These are phyloP conservation scores for Drosophila anomelani DNA, from an alignment of 2,888 invertebrate genomes.

Conservation along the genomic window DNA sequence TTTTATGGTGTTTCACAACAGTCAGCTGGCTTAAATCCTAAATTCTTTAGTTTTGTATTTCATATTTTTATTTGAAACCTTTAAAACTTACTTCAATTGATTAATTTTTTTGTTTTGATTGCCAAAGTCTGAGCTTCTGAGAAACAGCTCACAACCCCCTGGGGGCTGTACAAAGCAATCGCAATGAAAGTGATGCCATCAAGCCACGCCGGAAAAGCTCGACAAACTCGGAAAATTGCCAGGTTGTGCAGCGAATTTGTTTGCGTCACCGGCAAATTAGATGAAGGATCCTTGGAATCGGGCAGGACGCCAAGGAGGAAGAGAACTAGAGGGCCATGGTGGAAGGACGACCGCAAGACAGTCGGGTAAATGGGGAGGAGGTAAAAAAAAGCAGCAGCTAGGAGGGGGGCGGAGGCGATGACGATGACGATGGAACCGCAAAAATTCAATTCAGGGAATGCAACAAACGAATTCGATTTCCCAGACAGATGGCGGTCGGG, in stretches of 20 bases:
- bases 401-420: not conserved
- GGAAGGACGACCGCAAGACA: constrained; percentile 5
- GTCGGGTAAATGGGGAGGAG: not conserved
- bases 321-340: not conserved
- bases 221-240: constrained; percentile 40
- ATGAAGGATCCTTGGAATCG: constrained; percentile 2
- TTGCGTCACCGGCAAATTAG: constrained; percentile 45
- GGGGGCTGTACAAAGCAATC: constrained; percentile 1
- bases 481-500: constrained; percentile 29
- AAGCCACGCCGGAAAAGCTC: constrained; percentile 13
- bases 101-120: not conserved
- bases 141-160: not conserved
- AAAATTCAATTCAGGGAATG: constrained; percentile 52
- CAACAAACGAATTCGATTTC: constrained; percentile 51
- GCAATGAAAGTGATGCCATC: constrained; percentile 32
- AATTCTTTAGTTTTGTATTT: not conserved
- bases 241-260: constrained; percentile 47
- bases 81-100: not conserved
- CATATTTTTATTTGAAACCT: not conserved
- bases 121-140: too few relatives aligned
- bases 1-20: not conserved
- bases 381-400: not conserved
- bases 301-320: not conserved
- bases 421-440: constrained; percentile 39
- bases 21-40: not conserved